These are phyloP conservation scores for Esox masquinongy DNA, from an alignment of 2,797 vertebrate species.

Conservation along the genomic window DNA sequence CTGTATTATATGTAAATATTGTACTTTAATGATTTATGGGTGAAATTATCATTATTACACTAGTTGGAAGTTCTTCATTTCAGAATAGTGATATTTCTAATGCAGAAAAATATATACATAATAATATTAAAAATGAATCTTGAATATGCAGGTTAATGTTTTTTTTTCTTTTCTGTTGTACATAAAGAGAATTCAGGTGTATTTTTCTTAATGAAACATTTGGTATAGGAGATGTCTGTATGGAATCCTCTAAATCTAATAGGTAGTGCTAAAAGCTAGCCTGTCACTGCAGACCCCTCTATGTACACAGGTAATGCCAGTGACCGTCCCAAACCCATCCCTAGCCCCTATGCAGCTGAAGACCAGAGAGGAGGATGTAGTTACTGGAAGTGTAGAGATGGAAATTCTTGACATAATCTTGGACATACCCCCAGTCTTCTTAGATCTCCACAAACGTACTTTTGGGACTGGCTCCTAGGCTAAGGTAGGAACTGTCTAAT, in stretches of 20 bases:
- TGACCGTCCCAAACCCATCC: neutral
- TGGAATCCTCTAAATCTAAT: conserved; percentile 65
- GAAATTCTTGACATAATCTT: neutral
- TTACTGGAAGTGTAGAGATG: neutral
- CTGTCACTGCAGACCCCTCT: conserved; percentile 61
- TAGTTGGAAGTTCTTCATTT: conserved; percentile 77
- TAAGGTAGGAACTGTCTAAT: conserved; percentile 31
- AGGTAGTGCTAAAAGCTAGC: conserved; percentile 67
- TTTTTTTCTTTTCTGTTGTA: conserved; percentile 75
- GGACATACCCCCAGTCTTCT: neutral
- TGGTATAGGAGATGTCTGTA: conserved; percentile 73
- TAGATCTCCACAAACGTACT: neutral
- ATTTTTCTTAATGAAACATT: conserved; percentile 75
- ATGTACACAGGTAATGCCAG: conserved; percentile 29
- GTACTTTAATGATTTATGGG: conserved; percentile 80
- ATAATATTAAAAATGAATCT: conserved; percentile 82
- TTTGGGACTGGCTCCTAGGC: neutral
- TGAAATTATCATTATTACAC: conserved; percentile 77
- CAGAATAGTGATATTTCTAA: conserved; percentile 90
- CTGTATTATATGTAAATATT: conserved; percentile 88
- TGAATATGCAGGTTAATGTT: conserved; percentile 83
- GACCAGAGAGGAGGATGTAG: neutral
- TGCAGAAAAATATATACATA: conserved; percentile 81
- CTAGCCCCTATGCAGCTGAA: neutral
- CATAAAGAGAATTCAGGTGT: conserved; percentile 79